phyloP scores from a whole-genome alignment of 2,797 vertebrate genomes.

The Sciaenops ocellatus region DNA sequence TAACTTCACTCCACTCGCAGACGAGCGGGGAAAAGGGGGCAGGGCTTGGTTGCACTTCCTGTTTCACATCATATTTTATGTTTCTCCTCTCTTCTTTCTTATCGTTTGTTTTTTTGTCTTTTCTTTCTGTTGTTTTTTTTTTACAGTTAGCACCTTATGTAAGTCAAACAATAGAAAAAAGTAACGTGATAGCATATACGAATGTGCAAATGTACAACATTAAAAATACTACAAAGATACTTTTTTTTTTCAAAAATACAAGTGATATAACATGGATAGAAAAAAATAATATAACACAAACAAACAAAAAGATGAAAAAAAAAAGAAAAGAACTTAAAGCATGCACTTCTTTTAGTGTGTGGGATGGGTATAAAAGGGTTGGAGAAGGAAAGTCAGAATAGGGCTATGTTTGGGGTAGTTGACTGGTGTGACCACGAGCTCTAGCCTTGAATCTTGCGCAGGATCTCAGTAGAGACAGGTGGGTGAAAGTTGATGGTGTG shows the following conservation, averaged over 20 bases:
- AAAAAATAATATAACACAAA: conserved; percentile 73
- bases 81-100: conserved; percentile 43
- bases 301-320: conserved; percentile 31
- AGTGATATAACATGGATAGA: conserved; percentile 77
- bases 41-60: conserved; percentile 62
- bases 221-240: conserved; percentile 94
- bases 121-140: conserved; percentile 73
- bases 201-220: conserved; percentile 99
- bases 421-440: conserved; percentile 70
- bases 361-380: conserved; percentile 61
- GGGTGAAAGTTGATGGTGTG: conserved; percentile 99
- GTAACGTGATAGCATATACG: conserved; percentile 88
- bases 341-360: conserved; percentile 91
- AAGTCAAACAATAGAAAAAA: conserved; percentile 89
- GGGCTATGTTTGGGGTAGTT: conserved; percentile 61
- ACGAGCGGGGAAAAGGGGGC: conserved; percentile 40
- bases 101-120: conserved; percentile 77
- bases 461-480: conserved; percentile 96
- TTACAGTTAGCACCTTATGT: conserved; percentile 95
- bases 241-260: conserved; percentile 92
- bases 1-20: conserved; percentile 46
- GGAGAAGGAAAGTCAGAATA: conserved; percentile 81
- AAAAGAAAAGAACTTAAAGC: conserved; percentile 87
- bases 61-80: conserved; percentile 40
- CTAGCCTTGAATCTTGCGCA: conserved; percentile 98